Conservation (phyloP, 1,140 invertebrate genomes). For the Zaprionus tsacasi region DNA sequence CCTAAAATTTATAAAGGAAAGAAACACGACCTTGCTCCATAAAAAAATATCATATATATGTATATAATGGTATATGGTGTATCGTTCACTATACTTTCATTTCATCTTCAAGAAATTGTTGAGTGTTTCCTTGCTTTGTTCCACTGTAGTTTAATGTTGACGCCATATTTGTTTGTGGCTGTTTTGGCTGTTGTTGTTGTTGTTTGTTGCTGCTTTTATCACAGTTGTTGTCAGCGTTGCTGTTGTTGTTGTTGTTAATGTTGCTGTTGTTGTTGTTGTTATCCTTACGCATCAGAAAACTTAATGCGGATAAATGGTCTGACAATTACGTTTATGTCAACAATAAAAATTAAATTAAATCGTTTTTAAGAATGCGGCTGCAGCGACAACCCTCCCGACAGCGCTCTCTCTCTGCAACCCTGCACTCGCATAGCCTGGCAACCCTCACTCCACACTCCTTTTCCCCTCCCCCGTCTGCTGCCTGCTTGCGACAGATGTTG, state of each 20-base stretch:
- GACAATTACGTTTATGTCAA: conserved; percentile 84
- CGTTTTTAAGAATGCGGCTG: conserved; percentile 69
- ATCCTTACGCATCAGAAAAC: conserved; percentile 79
- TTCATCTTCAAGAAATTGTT: neutral
- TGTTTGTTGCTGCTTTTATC: conserved; percentile 43
- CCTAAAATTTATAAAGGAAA: no score
- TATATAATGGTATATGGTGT: no score
- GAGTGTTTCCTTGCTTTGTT: neutral
- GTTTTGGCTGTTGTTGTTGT: conserved; percentile 58
- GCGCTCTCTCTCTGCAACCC: neutral
- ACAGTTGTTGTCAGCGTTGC: conserved; percentile 45
- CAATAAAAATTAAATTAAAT: conserved; percentile 83
- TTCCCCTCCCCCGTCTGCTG: neutral
- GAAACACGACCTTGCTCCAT: no score
- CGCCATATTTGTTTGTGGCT: conserved; percentile 64
- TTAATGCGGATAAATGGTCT: conserved; percentile 84
- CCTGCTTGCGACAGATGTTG: conserved; percentile 60
- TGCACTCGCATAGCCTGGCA: neutral
- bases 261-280: conserved; percentile 56
- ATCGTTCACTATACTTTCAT: no score
- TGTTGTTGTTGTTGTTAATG: conserved; percentile 43
- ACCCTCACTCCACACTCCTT: neutral
- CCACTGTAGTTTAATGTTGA: conserved; percentile 56
- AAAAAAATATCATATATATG: no score
- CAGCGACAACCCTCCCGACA: conserved; percentile 35